A percentile compares a stretch with the other conserved stretches of the same genome.
These are phyloP conservation scores for Callocephalon fimbriatum DNA, from an alignment of 2,113 vertebrate genomes.

Conservation along the genomic window DNA sequence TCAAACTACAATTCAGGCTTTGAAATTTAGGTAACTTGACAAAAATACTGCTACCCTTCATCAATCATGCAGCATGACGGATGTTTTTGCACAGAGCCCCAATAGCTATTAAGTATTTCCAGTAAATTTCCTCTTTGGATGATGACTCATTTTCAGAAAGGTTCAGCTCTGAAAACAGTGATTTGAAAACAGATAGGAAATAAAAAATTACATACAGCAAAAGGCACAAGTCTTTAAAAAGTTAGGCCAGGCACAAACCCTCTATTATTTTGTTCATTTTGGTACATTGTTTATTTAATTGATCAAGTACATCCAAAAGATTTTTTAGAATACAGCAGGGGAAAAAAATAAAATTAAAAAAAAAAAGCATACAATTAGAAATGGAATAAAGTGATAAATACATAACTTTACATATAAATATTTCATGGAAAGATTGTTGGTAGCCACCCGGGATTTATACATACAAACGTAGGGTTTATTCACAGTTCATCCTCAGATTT, in stretches of 20 bases:
- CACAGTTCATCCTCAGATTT: not conserved
- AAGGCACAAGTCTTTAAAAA: not conserved
- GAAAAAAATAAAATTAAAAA: not conserved
- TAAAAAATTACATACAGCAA: not conserved
- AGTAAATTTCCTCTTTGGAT: slow-evolving; percentile 43
- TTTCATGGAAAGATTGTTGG: not conserved
- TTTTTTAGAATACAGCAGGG: not conserved
- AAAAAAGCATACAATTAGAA: not conserved
- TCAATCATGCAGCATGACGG: too few relatives aligned
- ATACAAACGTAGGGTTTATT: not conserved
- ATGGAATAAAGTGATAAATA: not conserved
- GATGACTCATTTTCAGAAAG: slow-evolving; percentile 24
- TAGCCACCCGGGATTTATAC: not conserved
- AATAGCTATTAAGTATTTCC: slow-evolving; percentile 56
- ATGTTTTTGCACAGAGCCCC: not conserved
- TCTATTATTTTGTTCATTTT: not conserved
- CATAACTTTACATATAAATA: not conserved
- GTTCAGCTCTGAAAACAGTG: not conserved
- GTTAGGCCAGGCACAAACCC: not conserved
- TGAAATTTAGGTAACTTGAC: too few relatives aligned
- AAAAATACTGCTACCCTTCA: too few relatives aligned
- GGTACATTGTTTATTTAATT: not conserved
- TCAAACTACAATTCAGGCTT: too few relatives aligned
- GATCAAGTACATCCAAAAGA: not conserved
- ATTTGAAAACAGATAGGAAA: slow-evolving; percentile 1